These are phyloP conservation scores for Balanococcus diminutus DNA, from an alignment of 2,888 invertebrate genomes.

Conservation along the genomic window DNA sequence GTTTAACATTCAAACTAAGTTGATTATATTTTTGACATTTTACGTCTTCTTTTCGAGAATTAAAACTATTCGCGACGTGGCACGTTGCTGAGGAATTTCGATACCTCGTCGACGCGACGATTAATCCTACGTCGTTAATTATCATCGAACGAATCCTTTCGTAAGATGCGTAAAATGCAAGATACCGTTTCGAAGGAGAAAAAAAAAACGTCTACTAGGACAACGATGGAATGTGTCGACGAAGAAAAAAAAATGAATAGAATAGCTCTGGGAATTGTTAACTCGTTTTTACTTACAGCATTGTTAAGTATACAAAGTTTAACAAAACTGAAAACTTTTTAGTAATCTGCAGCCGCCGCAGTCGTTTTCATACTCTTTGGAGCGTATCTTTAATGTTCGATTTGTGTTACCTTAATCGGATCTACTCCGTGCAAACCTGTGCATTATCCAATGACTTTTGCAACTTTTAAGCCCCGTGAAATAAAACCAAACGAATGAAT, in stretches of 20 bases:
- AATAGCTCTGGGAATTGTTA: constrained; percentile 46
- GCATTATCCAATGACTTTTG: constrained; percentile 33
- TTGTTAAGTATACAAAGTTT: constrained; percentile 46
- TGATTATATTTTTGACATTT: constrained; percentile 50
- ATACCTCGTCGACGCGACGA: neutral
- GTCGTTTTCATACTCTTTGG: constrained; percentile 47
- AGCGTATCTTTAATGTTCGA: constrained; percentile 54
- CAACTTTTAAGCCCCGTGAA: constrained; percentile 43
- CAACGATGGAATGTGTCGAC: neutral
- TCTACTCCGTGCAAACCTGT: constrained; percentile 34
- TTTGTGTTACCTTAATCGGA: constrained; percentile 53
- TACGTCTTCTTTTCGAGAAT: constrained; percentile 15
- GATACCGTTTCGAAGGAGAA: neutral
- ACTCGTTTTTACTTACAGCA: constrained; percentile 50
- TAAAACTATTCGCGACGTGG: neutral
- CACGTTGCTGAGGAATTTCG: neutral
- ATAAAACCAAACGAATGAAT: constrained; percentile 41
- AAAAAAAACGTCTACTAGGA: neutral
- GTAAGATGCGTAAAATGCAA: too few species aligned
- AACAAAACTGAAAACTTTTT: constrained; percentile 50
- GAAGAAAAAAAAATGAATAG: constrained; percentile 20
- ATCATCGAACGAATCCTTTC: neutral
- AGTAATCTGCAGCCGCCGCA: constrained; percentile 42
- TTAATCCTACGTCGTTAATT: neutral
- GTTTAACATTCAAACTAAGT: constrained; percentile 45